Evolutionary conservation across 2,113 vertebrate species (phyloP).

Genomic region (Gavia stellata): DNA sequence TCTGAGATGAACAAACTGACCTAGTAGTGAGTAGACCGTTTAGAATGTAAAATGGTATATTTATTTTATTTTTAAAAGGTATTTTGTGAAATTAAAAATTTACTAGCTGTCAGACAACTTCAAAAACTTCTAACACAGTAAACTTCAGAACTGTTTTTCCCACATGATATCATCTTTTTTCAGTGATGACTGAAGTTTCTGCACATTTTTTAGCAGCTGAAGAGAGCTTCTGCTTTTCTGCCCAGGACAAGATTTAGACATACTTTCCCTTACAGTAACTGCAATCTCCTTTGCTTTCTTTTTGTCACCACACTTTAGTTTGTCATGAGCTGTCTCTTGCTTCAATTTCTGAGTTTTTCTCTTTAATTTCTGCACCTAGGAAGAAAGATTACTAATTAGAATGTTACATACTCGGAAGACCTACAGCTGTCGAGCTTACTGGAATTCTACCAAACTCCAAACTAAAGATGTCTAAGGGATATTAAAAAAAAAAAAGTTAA

Average conservation of each 20-base stretch:
- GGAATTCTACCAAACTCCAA: background rate
- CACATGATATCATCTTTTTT: conserved; percentile 78
- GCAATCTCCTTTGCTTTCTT: conserved; percentile 46
- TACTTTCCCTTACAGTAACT: conserved; percentile 47
- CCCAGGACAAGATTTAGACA: conserved; percentile 32
- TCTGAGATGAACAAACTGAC: background rate
- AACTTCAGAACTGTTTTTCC: conserved; percentile 72
- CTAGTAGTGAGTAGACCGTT: background rate
- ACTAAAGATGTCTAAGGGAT: background rate
- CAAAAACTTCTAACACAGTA: background rate
- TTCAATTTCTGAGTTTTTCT: conserved; percentile 66
- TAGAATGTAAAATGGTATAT: background rate
- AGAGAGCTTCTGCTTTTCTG: conserved; percentile 66
- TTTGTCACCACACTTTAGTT: background rate
- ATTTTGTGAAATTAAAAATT: background rate
- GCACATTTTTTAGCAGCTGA: conserved; percentile 75
- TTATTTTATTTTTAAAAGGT: background rate
- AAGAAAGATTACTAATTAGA: conserved; percentile 1
- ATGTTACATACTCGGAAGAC: background rate
- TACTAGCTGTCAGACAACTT: background rate
- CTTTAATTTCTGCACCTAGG: conserved; percentile 78
- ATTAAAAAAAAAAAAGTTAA: background rate
- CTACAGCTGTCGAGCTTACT: background rate
- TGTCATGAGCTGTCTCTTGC: conserved; percentile 2
- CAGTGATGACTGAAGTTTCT: conserved; percentile 79